Evolutionary conservation across 2,113 vertebrate genomes (phyloP).

Genomic region (Craseonycteris thonglongyai): DNA sequence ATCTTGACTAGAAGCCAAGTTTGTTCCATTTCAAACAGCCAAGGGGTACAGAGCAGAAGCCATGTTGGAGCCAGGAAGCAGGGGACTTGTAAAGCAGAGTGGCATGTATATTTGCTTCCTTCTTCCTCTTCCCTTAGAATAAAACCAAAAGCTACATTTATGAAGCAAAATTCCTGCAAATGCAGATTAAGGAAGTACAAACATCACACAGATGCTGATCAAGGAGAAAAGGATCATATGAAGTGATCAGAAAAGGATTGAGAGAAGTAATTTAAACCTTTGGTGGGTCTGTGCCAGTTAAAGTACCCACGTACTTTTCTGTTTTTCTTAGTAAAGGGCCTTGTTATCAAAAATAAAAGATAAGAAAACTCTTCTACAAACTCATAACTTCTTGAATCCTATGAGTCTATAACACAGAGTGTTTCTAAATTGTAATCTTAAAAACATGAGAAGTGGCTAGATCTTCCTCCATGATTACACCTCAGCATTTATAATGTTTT

Average conservation of each 20-base stretch:
- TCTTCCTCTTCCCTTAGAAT: neutral
- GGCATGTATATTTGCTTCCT: neutral
- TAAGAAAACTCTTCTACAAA: neutral
- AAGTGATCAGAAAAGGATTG: neutral
- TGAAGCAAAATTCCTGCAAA: constrained; percentile 6
- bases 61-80: neutral
- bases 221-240: neutral
- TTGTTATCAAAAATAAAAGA: neutral
- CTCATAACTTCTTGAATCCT: neutral
- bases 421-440: neutral
- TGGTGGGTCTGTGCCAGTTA: neutral
- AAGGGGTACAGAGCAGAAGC: neutral
- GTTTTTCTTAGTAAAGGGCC: neutral
- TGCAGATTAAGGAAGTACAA: neutral
- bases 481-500: neutral
- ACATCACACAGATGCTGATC: neutral
- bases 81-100: neutral
- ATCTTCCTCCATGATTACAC: neutral
- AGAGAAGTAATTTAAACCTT: neutral
- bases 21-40: neutral
- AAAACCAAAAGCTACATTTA: neutral
- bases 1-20: no score
- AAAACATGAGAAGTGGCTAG: neutral
- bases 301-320: neutral
- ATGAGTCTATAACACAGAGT: neutral